These are phyloP conservation scores for Lamproptera curius DNA, from an alignment of 2,888 invertebrate species.

Conservation along the genomic window DNA sequence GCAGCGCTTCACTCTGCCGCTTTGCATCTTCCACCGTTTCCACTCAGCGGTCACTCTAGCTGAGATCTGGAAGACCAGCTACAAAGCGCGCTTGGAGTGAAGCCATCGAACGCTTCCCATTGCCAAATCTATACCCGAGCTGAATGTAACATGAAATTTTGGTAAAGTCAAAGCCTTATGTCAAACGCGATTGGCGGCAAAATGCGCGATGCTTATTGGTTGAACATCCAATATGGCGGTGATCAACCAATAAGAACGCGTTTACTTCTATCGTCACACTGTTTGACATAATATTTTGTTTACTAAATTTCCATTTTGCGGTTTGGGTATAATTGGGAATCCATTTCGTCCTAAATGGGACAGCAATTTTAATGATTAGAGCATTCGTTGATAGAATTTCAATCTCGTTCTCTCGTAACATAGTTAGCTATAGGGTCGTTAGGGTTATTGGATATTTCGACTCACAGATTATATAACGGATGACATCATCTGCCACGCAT, in stretches of 20 bases:
- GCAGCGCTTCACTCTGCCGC: slow-evolving; percentile 93
- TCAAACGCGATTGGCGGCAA: too few relatives aligned
- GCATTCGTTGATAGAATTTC: slow-evolving; percentile 55
- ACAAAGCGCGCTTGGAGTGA: slow-evolving; percentile 94
- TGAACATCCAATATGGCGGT: too few relatives aligned
- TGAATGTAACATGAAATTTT: too few relatives aligned
- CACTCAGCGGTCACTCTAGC: slow-evolving; percentile 96
- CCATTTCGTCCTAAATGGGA: slow-evolving; percentile 69
- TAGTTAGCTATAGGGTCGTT: slow-evolving; percentile 40
- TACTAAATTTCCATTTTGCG: slow-evolving; percentile 1
- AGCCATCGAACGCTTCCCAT: slow-evolving; percentile 23
- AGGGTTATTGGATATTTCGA: too few relatives aligned
- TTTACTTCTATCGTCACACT: too few relatives aligned
- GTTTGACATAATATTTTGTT: too few relatives aligned
- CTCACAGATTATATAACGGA: slow-evolving; percentile 45
- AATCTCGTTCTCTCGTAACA: slow-evolving; percentile 51
- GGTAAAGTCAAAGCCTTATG: too few relatives aligned
- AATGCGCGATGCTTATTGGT: too few relatives aligned
- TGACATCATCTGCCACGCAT: slow-evolving; percentile 39
- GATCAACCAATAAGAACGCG: too few relatives aligned
- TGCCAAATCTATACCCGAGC: too few relatives aligned
- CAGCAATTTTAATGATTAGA: slow-evolving; percentile 66
- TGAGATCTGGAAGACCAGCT: slow-evolving; percentile 97
- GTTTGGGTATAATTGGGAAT: slow-evolving; percentile 8
- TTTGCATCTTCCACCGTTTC: slow-evolving; percentile 98